Percentiles rank a stretch among this genome's conserved stretches.
Evolutionary conservation across 2,113 vertebrate genomes (phyloP).

Genomic region (Gymnobelideus leadbeateri): DNA sequence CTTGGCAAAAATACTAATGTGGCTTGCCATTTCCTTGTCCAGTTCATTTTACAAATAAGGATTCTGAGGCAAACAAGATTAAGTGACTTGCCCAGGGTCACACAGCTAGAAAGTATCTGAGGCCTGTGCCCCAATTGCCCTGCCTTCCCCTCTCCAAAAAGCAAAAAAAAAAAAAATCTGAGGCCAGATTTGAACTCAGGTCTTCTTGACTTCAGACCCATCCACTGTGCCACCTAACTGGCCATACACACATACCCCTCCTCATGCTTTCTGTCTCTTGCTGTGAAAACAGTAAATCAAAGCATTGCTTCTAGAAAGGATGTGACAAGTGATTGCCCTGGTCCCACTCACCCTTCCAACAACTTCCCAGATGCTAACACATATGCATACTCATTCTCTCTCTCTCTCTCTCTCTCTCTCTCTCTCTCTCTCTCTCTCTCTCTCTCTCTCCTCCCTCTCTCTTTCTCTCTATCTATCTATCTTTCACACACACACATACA

Average conservation of each 20-base stretch:
- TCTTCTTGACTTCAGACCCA: not conserved
- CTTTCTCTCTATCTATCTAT: too few relatives aligned
- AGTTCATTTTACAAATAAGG: not conserved
- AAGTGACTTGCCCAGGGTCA: not conserved
- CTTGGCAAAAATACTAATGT: not conserved
- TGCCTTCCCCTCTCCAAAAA: too few relatives aligned
- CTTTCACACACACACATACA: too few relatives aligned
- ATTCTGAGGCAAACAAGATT: not conserved
- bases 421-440: too few relatives aligned
- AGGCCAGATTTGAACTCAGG: not conserved
- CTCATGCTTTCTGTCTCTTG: not conserved
- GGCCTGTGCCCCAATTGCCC: too few relatives aligned
- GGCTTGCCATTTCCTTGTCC: not conserved
- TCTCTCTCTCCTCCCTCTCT: too few relatives aligned
- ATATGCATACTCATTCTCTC: too few relatives aligned
- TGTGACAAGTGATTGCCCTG: not conserved
- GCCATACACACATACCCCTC: not conserved
- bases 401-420: too few relatives aligned
- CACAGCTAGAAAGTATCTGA: not conserved
- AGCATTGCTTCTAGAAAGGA: not conserved
- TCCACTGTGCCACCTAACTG: not conserved
- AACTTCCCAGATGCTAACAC: not conserved
- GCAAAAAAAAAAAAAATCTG: not conserved
- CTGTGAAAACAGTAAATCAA: not conserved
- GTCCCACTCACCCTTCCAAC: not conserved